These are phyloP conservation scores for Ciconia stormi DNA, from an alignment of 2,113 vertebrate genomes.

Conservation along the genomic window DNA sequence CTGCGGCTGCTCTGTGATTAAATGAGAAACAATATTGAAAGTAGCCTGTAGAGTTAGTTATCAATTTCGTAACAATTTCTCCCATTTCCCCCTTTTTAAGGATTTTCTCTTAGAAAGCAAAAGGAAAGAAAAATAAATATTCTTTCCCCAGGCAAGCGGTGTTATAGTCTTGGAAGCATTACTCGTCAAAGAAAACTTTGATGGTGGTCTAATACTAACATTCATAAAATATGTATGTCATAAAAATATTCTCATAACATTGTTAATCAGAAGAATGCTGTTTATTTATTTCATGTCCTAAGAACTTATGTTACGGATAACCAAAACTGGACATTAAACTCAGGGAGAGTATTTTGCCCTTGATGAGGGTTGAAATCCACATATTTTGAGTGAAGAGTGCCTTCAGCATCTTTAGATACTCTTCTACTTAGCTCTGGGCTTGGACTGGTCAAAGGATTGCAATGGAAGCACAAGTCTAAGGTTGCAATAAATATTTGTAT, in stretches of 20 bases:
- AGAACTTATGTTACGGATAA: background rate
- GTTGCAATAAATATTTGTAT: background rate
- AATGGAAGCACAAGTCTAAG: background rate
- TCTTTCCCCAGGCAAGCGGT: background rate
- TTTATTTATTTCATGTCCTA: background rate
- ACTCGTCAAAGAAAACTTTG: background rate
- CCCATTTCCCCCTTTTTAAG: background rate
- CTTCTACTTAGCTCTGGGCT: background rate
- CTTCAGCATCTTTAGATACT: background rate
- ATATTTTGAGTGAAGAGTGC: background rate
- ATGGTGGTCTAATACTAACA: background rate
- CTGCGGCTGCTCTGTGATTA: background rate
- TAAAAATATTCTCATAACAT: background rate
- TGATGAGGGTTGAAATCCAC: background rate
- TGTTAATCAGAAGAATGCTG: background rate
- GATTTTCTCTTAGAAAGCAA: background rate
- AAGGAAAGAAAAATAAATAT: background rate
- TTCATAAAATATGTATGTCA: background rate
- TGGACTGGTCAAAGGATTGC: background rate
- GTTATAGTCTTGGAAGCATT: background rate
- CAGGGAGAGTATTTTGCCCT: background rate
- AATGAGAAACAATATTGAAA: background rate
- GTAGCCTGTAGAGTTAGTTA: background rate
- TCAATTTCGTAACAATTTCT: background rate
- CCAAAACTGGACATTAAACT: background rate